A percentile compares a stretch with the other conserved stretches of the same genome.
Evolutionary conservation across 2,888 invertebrate genomes (phyloP).

Genomic region (Cephus rjabovi): DNA sequence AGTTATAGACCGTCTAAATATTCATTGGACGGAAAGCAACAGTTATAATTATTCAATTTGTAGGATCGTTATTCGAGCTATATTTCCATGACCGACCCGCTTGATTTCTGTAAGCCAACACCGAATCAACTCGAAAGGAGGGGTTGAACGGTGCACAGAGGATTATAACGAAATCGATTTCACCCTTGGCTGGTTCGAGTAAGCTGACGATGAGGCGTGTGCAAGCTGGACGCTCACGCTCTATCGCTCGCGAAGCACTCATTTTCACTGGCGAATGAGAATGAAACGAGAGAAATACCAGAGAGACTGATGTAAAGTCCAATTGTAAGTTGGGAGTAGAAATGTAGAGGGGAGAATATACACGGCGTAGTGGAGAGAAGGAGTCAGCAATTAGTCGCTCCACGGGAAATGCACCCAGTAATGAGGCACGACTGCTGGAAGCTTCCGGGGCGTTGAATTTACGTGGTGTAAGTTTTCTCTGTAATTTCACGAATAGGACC

Average conservation of each 20-base stretch:
- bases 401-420: slow-evolving; percentile 49
- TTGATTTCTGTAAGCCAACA: not conserved
- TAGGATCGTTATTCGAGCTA: not conserved
- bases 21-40: not conserved
- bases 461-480: slow-evolving; percentile 13
- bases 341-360: slow-evolving; percentile 12
- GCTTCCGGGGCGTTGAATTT: slow-evolving; percentile 42
- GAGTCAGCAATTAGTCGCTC: slow-evolving; percentile 50
- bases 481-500: slow-evolving; percentile 16
- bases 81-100: not conserved
- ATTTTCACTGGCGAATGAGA: not conserved
- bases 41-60: slow-evolving; percentile 3
- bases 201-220: not conserved
- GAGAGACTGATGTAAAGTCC: not conserved
- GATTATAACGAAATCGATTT: slow-evolving; percentile 43
- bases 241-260: not conserved
- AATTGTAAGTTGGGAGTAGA: not conserved
- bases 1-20: not conserved
- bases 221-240: not conserved
- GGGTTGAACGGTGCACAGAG: slow-evolving; percentile 3
- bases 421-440: slow-evolving; percentile 41
- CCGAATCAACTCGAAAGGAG: not conserved
- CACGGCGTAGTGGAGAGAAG: slow-evolving; percentile 12
- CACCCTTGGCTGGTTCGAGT: slow-evolving; percentile 25
- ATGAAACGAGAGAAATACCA: not conserved